These are phyloP conservation scores for Indicator maculatus DNA, from an alignment of 2,113 vertebrate species.

Conservation along the genomic window DNA sequence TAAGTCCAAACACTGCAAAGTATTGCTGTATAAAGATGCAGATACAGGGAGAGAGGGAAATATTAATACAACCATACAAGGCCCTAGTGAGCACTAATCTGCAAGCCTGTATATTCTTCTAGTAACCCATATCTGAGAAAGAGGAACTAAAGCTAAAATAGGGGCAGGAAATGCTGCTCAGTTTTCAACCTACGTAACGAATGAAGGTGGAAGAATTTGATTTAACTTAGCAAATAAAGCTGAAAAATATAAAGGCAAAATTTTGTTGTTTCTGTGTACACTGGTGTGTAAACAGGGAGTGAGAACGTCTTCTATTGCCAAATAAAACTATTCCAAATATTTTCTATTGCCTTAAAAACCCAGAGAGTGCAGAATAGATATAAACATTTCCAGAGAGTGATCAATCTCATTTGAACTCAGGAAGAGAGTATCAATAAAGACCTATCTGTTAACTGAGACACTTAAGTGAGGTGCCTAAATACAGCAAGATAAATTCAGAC, in stretches of 20 bases:
- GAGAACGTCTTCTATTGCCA: not conserved
- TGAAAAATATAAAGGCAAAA: not conserved
- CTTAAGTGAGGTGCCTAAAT: not conserved
- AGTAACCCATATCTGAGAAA: not conserved
- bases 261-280: not conserved
- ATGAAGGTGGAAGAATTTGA: not conserved
- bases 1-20: not conserved
- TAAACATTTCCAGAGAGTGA: not conserved
- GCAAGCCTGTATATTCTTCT: not conserved
- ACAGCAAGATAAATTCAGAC: not conserved
- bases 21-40: not conserved
- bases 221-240: not conserved
- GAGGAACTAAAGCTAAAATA: not conserved
- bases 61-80: not conserved
- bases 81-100: not conserved
- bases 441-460: not conserved
- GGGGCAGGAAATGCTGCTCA: not conserved
- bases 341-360: not conserved
- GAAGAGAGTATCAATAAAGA: not conserved
- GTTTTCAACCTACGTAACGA: not conserved
- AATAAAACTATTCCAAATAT: not conserved
- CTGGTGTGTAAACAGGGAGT: not conserved
- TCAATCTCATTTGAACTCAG: not conserved
- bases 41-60: not conserved
- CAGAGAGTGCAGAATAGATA: not conserved